Conservation (phyloP, 2,888 invertebrate species). For the Idaea dimidiata region DNA sequence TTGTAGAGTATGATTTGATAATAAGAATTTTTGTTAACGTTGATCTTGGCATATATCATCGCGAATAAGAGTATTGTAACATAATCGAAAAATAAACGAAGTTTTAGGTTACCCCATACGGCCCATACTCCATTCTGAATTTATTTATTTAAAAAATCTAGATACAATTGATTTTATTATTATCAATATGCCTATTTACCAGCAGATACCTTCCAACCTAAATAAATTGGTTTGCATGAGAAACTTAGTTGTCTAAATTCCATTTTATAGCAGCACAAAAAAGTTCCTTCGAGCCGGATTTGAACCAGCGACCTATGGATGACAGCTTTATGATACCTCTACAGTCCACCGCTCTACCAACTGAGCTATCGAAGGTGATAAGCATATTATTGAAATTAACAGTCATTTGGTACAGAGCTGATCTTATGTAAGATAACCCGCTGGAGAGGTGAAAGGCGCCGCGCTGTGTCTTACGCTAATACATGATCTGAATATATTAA, state of each 20-base stretch:
- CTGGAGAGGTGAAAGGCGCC: not conserved
- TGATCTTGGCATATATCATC: no score
- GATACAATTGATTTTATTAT: no score
- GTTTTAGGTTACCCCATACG: no score
- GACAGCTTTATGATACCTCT: conserved; percentile 32
- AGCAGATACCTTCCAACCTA: not conserved
- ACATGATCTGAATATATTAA: not conserved
- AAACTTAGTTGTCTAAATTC: not conserved
- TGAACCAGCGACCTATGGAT: conserved; percentile 82
- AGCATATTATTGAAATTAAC: not conserved
- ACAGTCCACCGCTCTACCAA: conserved; percentile 79
- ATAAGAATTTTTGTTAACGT: no score
- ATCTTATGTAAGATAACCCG: not conserved
- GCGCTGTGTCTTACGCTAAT: not conserved
- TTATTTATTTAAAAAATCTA: not conserved
- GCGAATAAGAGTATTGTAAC: no score
- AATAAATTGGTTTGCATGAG: not conserved
- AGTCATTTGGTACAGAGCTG: not conserved
- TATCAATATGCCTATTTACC: not conserved
- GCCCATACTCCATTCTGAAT: no score
- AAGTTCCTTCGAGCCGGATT: conserved; percentile 79
- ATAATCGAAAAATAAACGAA: no score
- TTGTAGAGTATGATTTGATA: no score
- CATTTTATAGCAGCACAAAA: conserved; percentile 19
- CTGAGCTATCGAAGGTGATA: conserved; percentile 71